These are phyloP conservation scores for Cochlearius cochlearius DNA, from an alignment of 2,113 vertebrate species.

Conservation along the genomic window DNA sequence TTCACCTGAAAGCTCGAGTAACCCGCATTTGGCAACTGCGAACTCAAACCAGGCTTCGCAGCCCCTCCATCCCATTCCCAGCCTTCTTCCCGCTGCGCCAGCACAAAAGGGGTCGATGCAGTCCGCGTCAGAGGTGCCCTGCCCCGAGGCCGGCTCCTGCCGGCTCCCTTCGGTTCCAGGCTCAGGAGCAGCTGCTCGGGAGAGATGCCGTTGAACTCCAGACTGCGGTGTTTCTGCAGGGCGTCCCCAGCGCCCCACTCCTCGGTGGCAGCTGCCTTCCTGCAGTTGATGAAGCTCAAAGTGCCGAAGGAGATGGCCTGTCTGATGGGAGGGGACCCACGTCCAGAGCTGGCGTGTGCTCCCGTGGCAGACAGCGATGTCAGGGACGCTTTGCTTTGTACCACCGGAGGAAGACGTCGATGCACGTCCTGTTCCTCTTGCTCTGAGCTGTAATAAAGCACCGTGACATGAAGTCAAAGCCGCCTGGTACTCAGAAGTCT, in stretches of 20 bases:
- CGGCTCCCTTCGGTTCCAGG: neutral
- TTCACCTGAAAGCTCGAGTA: neutral
- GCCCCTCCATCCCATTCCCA: neutral
- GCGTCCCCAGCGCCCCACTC: neutral
- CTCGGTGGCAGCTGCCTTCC: neutral
- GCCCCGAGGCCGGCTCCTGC: neutral
- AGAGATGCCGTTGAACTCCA: slow-evolving; percentile 48
- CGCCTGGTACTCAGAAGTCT: neutral
- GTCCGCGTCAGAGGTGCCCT: slow-evolving; percentile 53
- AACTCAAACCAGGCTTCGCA: neutral
- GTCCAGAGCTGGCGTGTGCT: neutral
- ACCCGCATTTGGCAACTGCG: neutral
- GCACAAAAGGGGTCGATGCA: slow-evolving; percentile 65
- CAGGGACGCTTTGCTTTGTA: neutral
- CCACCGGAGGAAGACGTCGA: neutral
- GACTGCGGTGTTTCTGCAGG: slow-evolving; percentile 63
- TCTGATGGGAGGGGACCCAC: neutral
- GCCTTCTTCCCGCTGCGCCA: neutral
- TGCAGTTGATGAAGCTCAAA: slow-evolving; percentile 23
- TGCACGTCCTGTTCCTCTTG: neutral
- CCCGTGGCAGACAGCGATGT: neutral
- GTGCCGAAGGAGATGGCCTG: slow-evolving; percentile 54
- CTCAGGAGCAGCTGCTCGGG: neutral
- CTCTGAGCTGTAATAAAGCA: slow-evolving; percentile 49
- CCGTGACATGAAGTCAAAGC: neutral